Conservation (phyloP, 2,888 invertebrate species). For the Neoaliturus tenellus region DNA sequence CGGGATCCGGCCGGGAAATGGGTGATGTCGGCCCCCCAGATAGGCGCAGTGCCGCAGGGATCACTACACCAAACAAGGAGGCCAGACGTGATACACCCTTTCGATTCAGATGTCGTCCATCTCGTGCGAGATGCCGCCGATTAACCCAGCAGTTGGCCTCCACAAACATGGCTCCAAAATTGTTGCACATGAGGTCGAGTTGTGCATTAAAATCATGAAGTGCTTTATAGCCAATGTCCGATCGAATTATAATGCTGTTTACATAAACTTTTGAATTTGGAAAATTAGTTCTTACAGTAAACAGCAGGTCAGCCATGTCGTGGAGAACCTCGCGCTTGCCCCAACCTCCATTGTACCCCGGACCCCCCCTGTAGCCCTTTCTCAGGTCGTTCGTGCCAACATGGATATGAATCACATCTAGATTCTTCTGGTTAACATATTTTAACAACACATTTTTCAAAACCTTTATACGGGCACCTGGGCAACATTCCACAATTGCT, state of each 20-base stretch:
- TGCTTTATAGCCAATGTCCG: neutral
- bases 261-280: conserved; percentile 3
- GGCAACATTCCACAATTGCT: conserved; percentile 20
- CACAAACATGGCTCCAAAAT: no score
- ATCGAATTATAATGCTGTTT: conserved; percentile 14
- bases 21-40: no score
- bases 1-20: no score
- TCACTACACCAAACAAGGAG: no score
- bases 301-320: conserved; percentile 22
- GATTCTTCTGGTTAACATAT: neutral
- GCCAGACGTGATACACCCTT: no score
- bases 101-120: no score
- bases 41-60: no score
- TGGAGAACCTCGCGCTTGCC: conserved; percentile 7
- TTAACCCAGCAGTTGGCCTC: no score
- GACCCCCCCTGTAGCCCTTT: neutral
- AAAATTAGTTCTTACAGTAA: conserved; percentile 17
- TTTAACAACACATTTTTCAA: neutral
- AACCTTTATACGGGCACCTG: neutral
- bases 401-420: neutral
- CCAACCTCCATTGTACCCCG: neutral
- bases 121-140: no score
- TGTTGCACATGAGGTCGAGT: no score
- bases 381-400: neutral
- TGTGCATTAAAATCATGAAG: no score